Evolutionary conservation across 2,113 vertebrate species (phyloP).

Genomic region (Lichenostomus cassidix): DNA sequence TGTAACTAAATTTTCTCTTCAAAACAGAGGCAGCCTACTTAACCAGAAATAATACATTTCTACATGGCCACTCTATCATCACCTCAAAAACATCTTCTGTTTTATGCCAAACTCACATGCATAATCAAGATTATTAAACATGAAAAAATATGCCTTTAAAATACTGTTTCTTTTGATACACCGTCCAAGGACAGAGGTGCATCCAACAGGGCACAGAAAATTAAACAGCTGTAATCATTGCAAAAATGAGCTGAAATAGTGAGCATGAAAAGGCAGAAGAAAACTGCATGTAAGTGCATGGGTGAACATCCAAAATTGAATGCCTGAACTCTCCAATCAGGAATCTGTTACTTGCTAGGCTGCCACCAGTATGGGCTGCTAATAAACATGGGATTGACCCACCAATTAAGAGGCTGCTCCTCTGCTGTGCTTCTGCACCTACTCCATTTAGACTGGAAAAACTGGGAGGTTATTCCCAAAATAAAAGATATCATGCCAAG

Average conservation of each 20-base stretch:
- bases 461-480: not conserved
- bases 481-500: not conserved
- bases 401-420: not conserved
- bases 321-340: not conserved
- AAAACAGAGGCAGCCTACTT: not conserved
- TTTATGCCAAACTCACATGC: not conserved
- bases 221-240: not conserved
- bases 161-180: not conserved
- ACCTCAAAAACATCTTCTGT: not conserved
- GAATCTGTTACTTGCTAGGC: not conserved
- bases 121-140: not conserved
- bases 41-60: not conserved
- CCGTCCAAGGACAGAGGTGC: fast-evolving
- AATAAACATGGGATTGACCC: not conserved
- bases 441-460: not conserved
- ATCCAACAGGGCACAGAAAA: not conserved
- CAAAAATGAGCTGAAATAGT: not conserved
- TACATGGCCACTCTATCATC: not conserved
- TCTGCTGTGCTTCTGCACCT: not conserved
- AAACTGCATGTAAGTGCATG: not conserved
- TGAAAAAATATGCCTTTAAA: not conserved
- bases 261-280: not conserved
- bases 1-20: not conserved
- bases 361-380: not conserved
- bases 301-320: not conserved